Base-by-base conservation (phyloP, 2,113 vertebrate species). In the Xyliphius kryptos region DNA sequence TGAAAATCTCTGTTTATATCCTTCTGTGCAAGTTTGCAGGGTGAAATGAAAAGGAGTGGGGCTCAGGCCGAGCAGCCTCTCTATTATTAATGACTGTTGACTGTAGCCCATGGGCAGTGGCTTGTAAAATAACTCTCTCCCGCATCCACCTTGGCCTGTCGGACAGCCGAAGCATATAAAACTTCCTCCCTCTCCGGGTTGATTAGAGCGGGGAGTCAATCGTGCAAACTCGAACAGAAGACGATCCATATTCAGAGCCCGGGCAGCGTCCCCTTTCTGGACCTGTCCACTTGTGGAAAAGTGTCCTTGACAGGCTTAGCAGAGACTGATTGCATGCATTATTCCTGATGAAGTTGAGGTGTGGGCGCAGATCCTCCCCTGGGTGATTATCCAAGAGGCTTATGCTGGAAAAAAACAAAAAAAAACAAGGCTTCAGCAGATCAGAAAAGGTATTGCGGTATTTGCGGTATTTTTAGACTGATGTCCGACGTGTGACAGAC, bases 11-110 rank as follows among this genome's bases (percentile, higher is more conserved):
- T 40, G 20, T 50, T 36, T 20, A 37, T 19, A n/a, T 67, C 38
- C 38, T 56, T n/a, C 37, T 49, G 20, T 38, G 16, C 47, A 32
- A 63, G 57, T 55, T 65, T 61, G 14, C 15, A 55, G 11, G 9
- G n/a, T 20, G 36, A 37, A 44, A 32, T 19, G 38, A 21, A 37
- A 16, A 61, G 48, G 9, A 58, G 48, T 14, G 7, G 16, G 53
- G 48, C 38, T 58, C 59, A 47, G 16, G 56, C 36, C 37, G 38
- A 56, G 55, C 56, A 36, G 43, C 21, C 22, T 6, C 57, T 72
- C 49, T 55, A 62, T 66, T 66, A 61, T 61, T 73, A 61, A 73
- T 73, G 47, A 10, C 62, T 73, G 56, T 62, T 68, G 71, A 73
- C 71, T 19, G 57, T 41, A 69, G 66, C 56, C 66, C 57, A 66